Evolutionary conservation across 1,140 invertebrate species (phyloP), one percentile per base, ranked within the genome.

Genomic region (Maconellicoccus hirsutus): DNA sequence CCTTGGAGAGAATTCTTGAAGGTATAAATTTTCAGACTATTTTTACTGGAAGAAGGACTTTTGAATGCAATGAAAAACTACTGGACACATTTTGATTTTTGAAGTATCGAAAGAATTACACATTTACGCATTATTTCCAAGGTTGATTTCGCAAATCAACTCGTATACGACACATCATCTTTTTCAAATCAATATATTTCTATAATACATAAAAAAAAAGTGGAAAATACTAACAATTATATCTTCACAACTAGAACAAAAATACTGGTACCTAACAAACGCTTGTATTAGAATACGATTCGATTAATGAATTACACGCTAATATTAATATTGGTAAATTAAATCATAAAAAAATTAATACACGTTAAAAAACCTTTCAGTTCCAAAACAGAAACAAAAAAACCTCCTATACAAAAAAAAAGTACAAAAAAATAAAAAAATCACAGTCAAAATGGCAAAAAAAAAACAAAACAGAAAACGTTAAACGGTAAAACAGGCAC

Each of bases 361-460:
- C n/a, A n/a, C n/a, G n/a, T 52, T 52, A 52, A 52, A 52, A 8
- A 52, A 33, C 29, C 29, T 6, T 33, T 33, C 3, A 3, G 29
- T 33, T 33, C 12, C 29, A 12, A 33, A 33, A 33, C 3, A 33
- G 12, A 33, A 6, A 33, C 3, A 33, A 33, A 33, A 33, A 33
- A 33, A 33, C 29, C 29, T 33, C 12, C 12, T 33, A 33, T 33
- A 33, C 29, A 33, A 33, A 33, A 33, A 12, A 33, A 33, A 6
- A 33, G 4, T 33, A 33, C 29, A 33, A 33, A 52, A 52, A 52
- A 4, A 52, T 52, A 52, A 52, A 14, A 52, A 52, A 14, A 52
- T 52, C 42, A 52, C 42, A 52, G 42, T 52, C 42, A 52, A 52
- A 52, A 52, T 52, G 42, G 42, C 42, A 52, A 52, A 19, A 52